These are phyloP conservation scores for Cyrtorhinus lividipennis DNA, from an alignment of 1,140 invertebrate genomes.

Conservation along the genomic window DNA sequence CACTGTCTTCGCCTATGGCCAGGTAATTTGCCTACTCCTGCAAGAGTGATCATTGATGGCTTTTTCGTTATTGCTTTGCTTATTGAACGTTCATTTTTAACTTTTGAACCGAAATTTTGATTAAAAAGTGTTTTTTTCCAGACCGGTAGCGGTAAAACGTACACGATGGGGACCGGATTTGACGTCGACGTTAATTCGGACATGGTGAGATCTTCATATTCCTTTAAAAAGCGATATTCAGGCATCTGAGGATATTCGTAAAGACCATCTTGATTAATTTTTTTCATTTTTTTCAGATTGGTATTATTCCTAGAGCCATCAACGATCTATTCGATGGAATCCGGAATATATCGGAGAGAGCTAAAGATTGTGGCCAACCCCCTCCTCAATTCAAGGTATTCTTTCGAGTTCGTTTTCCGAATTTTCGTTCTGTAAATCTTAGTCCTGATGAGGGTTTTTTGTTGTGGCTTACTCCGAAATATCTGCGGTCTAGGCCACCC, in stretches of 20 bases:
- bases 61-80: too few relatives aligned
- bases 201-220: background rate
- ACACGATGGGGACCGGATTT: slow-evolving; percentile 97
- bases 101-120: too few relatives aligned
- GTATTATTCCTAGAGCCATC: slow-evolving; percentile 89
- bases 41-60: too few relatives aligned
- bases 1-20: slow-evolving; percentile 91
- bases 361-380: slow-evolving; percentile 41
- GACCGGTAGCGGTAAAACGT: slow-evolving; percentile 95
- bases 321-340: slow-evolving; percentile 79
- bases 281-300: slow-evolving; percentile 37
- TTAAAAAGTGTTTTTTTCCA: slow-evolving; percentile 34
- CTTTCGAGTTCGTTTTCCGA: too few relatives aligned
- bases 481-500: too few relatives aligned
- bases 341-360: slow-evolving; percentile 41
- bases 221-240: too few relatives aligned
- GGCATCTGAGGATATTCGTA: background rate
- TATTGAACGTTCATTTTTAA: too few relatives aligned
- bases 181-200: slow-evolving; percentile 61
- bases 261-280: background rate
- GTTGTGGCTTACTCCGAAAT: too few relatives aligned
- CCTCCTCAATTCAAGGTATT: slow-evolving; percentile 64
- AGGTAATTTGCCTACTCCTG: too few relatives aligned
- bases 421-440: too few relatives aligned
- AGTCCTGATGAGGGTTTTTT: too few relatives aligned